Evolutionary conservation across 2,113 vertebrate genomes (phyloP), one percentile per base, ranked within the genome.

Genomic region (Petaurus breviceps): DNA sequence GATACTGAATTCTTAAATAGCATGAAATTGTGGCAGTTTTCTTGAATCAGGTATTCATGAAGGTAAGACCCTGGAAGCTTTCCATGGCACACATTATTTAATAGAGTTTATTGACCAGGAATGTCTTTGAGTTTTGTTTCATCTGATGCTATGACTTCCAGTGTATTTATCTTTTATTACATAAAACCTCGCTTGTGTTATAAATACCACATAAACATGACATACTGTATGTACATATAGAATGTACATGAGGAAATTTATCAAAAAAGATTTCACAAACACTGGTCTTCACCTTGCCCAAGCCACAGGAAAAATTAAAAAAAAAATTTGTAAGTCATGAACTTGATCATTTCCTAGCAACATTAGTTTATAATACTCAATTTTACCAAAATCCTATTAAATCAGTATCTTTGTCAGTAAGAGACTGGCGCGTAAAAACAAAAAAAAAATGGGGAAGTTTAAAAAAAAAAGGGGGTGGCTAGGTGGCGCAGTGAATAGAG

Each of bases 21-120:
- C 12, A 0, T 95, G 92, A 46, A 12, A 1, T 90, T 94, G 24
- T 89, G 77, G 92, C 46, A 23, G 5, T 91, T 54, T 96, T 93
- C 24, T 54, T 91, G 3, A n/a, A 91, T 96, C 47, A 93, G 84
- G 55, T 97, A 89, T 49, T 53, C 47, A 94, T 16, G 91, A 93
- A 97, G 49, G 51, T 89, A 94, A 97, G 89, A 94, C 47, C 31
- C 53, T 95, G 57, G 57, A 92, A 50, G 94, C 96, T 90, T 94
- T 89, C 91, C 51, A 43, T 95, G 19, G 91, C 92, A 55, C 50
- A 53, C 97, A 93, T 7, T 47, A 90, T 94, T 96, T 95, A 96
- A 90, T 94, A 68, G 94, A 53, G 57, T 92, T 24, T 93, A 2
- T 95, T 94, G 90, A 94, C 51, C n/a, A 95, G 52, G 91, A 90